phyloP scores from a whole-genome alignment of 2,113 vertebrate genomes.

The Osmerus eperlanus region DNA sequence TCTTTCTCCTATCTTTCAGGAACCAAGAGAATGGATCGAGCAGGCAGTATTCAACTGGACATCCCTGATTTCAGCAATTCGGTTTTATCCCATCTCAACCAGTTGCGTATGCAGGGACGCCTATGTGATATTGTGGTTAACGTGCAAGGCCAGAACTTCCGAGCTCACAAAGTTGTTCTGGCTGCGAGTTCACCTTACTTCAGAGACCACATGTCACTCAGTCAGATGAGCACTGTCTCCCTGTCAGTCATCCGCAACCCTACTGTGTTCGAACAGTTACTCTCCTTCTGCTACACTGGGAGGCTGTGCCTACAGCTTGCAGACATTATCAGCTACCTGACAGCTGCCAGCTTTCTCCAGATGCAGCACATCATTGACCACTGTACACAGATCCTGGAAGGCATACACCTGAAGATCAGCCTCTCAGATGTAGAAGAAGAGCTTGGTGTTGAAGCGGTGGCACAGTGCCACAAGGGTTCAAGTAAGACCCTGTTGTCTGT shows the following conservation, averaged over 20 bases:
- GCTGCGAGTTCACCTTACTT: conserved; percentile 99
- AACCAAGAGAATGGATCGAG: conserved; percentile 86
- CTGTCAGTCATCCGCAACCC: conserved; percentile 96
- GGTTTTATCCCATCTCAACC: conserved; percentile 93
- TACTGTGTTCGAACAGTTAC: conserved; percentile 93
- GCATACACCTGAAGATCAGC: conserved; percentile 96
- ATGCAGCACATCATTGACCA: conserved; percentile 99
- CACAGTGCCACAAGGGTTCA: conserved; percentile 67
- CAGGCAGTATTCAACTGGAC: conserved; percentile 94
- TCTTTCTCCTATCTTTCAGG: neutral
- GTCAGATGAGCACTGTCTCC: conserved; percentile 96
- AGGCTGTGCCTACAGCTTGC: conserved; percentile 91
- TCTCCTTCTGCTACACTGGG: conserved; percentile 96
- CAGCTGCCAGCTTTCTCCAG: conserved; percentile 96
- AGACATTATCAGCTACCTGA: conserved; percentile 98
- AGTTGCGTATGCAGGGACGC: conserved; percentile 94
- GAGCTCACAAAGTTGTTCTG: conserved; percentile 96
- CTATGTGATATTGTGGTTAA: conserved; percentile 97
- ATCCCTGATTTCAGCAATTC: conserved; percentile 98
- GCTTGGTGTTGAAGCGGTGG: conserved; percentile 68
- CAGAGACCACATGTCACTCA: conserved; percentile 98
- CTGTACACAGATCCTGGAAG: conserved; percentile 96
- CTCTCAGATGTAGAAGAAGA: conserved; percentile 85
- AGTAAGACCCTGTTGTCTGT: conserved; percentile 75
- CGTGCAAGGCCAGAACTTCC: conserved; percentile 94